Conservation (phyloP, 2,113 vertebrate species). For the Vimba vimba region DNA sequence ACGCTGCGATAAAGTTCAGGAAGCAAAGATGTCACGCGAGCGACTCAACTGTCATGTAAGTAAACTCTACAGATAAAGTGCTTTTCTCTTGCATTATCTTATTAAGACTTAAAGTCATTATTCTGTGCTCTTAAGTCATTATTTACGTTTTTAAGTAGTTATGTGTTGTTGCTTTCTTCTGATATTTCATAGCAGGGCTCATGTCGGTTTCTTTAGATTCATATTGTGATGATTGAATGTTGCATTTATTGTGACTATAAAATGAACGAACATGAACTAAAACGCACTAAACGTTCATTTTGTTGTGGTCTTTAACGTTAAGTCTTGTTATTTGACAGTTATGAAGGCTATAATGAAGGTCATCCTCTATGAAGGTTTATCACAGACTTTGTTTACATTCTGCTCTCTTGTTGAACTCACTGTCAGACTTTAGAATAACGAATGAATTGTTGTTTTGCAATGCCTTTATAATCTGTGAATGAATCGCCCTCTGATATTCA, state of each 20-base stretch:
- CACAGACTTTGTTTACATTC: not conserved
- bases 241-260: no score
- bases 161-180: not conserved
- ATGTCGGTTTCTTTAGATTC: no score
- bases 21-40: conserved; percentile 33
- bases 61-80: not conserved
- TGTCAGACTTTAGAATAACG: not conserved
- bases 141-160: not conserved
- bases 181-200: conserved; percentile 75
- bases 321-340: no score
- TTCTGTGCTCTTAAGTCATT: not conserved
- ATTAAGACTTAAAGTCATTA: not conserved
- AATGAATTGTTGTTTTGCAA: not conserved
- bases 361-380: conserved; percentile 86
- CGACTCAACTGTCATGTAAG: conserved; percentile 32
- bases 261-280: no score
- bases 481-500: not conserved
- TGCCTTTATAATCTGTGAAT: not conserved
- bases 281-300: no score
- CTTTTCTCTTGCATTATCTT: not conserved
- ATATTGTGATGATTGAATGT: no score
- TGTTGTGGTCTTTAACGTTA: no score
- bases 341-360: conserved; percentile 85
- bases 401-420: not conserved
- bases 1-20: not conserved